Percentiles rank a stretch among this genome's conserved stretches.
Conservation (phyloP, 35 echinoderm and acorn worm genomes). For the Eucidaris tribuloides region DNA sequence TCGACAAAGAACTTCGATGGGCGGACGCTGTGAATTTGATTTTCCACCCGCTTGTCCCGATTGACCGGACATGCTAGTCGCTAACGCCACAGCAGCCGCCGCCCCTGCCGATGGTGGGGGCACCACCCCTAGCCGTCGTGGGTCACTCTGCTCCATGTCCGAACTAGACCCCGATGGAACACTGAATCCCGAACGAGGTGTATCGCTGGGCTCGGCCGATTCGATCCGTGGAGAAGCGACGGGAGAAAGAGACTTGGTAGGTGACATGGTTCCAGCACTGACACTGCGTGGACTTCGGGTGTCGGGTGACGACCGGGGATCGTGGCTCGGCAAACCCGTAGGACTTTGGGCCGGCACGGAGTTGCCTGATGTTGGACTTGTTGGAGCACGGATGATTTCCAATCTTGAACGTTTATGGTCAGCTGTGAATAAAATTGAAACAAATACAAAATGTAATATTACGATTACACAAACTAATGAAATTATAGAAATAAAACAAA, state of each 20-base stretch:
- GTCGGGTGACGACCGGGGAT: constrained; percentile 35
- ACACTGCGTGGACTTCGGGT: constrained; percentile 45
- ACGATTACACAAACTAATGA: too few relatives aligned
- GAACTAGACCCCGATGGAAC: background rate
- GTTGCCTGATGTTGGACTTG: constrained; percentile 61
- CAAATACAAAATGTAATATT: too few relatives aligned
- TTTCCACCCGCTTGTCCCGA: background rate
- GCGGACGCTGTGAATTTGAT: constrained; percentile 35
- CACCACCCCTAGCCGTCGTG: background rate
- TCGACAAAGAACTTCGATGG: constrained; percentile 79
- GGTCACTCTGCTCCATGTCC: background rate
- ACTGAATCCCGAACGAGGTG: background rate
- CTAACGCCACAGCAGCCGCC: background rate
- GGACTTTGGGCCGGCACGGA: constrained; percentile 46
- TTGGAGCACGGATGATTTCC: constrained; percentile 82
- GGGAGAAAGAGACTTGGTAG: constrained; percentile 62
- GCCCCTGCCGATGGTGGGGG: background rate
- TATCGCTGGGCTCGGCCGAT: constrained; percentile 2
- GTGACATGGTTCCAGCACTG: constrained; percentile 58
- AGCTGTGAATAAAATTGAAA: constrained; percentile 23
- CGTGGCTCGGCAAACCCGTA: background rate
- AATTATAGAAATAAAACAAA: too few relatives aligned
- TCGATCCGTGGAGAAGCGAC: constrained; percentile 52
- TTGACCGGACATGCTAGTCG: background rate
- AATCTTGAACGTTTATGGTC: constrained; percentile 71